Evolutionary conservation across 2,113 vertebrate genomes (phyloP).

Genomic region (Sus scrofa): DNA sequence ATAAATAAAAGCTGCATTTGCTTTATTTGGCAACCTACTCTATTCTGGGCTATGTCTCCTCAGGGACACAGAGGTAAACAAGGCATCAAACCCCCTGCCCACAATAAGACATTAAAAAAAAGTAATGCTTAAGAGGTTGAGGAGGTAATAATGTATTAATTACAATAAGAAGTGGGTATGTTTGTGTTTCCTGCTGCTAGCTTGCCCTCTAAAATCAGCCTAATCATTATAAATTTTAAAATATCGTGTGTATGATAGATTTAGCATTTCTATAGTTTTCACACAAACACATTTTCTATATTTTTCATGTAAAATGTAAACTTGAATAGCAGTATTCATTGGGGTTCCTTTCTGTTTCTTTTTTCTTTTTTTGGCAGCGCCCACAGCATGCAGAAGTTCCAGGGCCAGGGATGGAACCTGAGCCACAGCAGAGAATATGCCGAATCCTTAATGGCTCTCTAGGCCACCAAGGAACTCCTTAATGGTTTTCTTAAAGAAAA

Average conservation of each 20-base stretch:
- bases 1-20: not conserved
- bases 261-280: not conserved
- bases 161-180: not conserved
- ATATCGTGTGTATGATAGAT: not conserved
- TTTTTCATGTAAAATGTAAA: slow-evolving; percentile 4
- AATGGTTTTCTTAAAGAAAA: not conserved
- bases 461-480: too few relatives aligned
- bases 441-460: too few relatives aligned
- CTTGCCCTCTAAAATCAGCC: not conserved
- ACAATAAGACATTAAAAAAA: not conserved
- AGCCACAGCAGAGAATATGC: too few relatives aligned
- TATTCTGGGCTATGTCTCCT: not conserved
- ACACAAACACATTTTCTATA: not conserved
- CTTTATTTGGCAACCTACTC: not conserved
- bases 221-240: not conserved
- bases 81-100: not conserved
- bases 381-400: too few relatives aligned
- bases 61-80: not conserved
- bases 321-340: not conserved
- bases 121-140: not conserved
- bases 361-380: too few relatives aligned
- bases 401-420: too few relatives aligned
- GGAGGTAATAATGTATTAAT: not conserved
- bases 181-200: not conserved
- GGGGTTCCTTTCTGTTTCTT: too few relatives aligned